Base-by-base conservation (phyloP, 1,140 invertebrate species). In the Ganaspis sp. region DNA sequence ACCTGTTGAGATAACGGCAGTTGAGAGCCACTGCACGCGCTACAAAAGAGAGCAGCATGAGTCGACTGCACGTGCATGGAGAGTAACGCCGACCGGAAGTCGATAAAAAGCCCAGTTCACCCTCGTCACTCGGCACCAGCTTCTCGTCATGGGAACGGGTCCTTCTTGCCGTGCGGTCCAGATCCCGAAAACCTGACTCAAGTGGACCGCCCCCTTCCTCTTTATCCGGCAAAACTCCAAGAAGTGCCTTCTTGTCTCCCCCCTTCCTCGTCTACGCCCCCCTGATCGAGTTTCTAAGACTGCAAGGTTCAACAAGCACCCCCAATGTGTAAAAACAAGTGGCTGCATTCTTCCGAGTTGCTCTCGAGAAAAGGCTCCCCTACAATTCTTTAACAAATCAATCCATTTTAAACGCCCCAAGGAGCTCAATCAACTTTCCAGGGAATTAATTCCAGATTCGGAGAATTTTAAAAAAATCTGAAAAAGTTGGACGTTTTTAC, bases 41-140 rank as follows among this genome's bases (percentile, higher is more conserved):
- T 81, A 87, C 86, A 88, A 89, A 49, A 90, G 86, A 86, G 86
- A 88, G 83, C 85, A 87, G 82, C 78, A 82, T 85, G 83, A 83
- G 79, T 49, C 83, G 79, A 82, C 75, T 88, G 87, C 89, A 90
- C 89, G 88, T 90, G 89, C 87, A 89, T 89, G 84, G n/a, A 86
- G 87, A 90, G 86, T 87, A 88, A 86, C 87, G 87, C 87, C 88
- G 88, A 90, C 89, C 90, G 90, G 90, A 91, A 91, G 90, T 90
- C 89, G 89, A 91, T 91, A 91, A 91, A 91, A 91, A 91, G 88
- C 87, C 86, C 85, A 79, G 85, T 90, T 90, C 88, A 89, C 90
- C 90, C 90, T 91, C 90, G 87, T 90, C 89, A 90, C 87, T 89
- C 88, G 84, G 83, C 87, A 86, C 85, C 84, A 81, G 81, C 79